Percentiles rank a stretch among this genome's conserved stretches.
Conservation (phyloP, 2,797 vertebrate genomes). For the Halcyon chelicuti region DNA sequence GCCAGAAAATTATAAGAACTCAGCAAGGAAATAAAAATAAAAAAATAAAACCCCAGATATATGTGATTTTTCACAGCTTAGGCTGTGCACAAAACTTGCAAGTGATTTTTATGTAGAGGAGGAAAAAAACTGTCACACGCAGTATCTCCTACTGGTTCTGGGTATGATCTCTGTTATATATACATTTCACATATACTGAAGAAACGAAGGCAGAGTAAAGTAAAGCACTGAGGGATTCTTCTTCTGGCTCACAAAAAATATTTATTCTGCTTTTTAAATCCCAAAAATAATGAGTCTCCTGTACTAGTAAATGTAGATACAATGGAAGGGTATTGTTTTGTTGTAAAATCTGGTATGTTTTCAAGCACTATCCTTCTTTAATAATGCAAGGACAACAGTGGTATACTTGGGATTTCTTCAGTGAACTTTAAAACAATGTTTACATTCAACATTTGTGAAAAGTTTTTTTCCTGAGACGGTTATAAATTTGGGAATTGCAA, state of each 20-base stretch:
- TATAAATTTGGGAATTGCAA: neutral
- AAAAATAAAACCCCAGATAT: neutral
- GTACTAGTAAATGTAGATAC: neutral
- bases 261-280: neutral
- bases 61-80: slow-evolving; percentile 1
- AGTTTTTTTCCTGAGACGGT: slow-evolving; percentile 12
- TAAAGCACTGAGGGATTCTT: neutral
- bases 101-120: neutral
- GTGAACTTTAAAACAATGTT: slow-evolving; percentile 13
- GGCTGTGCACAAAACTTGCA: neutral
- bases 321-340: neutral
- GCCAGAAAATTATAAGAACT: slow-evolving; percentile 26
- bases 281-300: neutral
- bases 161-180: neutral
- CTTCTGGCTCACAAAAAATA: neutral
- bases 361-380: neutral
- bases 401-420: slow-evolving; percentile 4
- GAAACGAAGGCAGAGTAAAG: slow-evolving; percentile 2
- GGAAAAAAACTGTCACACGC: neutral
- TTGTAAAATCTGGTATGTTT: neutral
- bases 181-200: slow-evolving; percentile 2
- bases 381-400: slow-evolving; percentile 6
- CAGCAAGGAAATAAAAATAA: slow-evolving; percentile 40
- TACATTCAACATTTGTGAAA: slow-evolving; percentile 19
- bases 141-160: neutral